phyloP scores from a whole-genome alignment of 1,140 invertebrate genomes.

The Cyclargus thomasi region DNA sequence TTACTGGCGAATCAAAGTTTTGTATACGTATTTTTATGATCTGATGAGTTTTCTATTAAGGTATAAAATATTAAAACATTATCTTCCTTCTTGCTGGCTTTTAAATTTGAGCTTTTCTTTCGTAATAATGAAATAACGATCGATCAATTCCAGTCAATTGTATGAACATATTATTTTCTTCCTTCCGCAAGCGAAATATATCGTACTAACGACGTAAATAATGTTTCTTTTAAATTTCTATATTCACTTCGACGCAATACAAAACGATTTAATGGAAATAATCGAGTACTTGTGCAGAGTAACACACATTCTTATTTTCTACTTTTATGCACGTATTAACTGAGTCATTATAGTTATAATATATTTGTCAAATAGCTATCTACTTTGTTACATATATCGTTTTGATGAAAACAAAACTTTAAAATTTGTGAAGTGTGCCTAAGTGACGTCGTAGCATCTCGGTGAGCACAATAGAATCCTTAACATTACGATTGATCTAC shows the following conservation, averaged over 20 bases:
- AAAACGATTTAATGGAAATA: slow-evolving; percentile 13
- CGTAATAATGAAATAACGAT: background rate
- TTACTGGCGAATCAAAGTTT: background rate
- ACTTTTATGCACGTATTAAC: slow-evolving; percentile 21
- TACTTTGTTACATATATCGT: slow-evolving; percentile 18
- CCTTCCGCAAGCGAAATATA: background rate
- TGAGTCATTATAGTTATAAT: slow-evolving; percentile 18
- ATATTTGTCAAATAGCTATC: slow-evolving; percentile 23
- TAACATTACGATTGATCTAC: slow-evolving; percentile 5
- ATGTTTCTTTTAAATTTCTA: slow-evolving; percentile 1
- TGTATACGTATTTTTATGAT: background rate
- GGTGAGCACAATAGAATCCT: slow-evolving; percentile 4
- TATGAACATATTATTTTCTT: slow-evolving; percentile 7
- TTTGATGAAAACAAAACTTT: slow-evolving; percentile 15
- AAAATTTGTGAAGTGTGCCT: slow-evolving; percentile 10
- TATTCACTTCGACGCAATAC: slow-evolving; percentile 1
- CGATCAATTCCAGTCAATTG: background rate
- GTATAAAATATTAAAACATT: background rate
- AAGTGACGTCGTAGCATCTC: slow-evolving; percentile 2
- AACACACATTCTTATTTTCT: slow-evolving; percentile 20
- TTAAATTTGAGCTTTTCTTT: background rate
- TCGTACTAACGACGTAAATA: background rate
- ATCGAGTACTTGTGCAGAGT: slow-evolving; percentile 21
- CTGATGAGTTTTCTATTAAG: background rate
- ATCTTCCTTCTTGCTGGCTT: background rate